These are phyloP conservation scores for Sisyra terminalis DNA, from an alignment of 2,888 invertebrate species.

Conservation along the genomic window DNA sequence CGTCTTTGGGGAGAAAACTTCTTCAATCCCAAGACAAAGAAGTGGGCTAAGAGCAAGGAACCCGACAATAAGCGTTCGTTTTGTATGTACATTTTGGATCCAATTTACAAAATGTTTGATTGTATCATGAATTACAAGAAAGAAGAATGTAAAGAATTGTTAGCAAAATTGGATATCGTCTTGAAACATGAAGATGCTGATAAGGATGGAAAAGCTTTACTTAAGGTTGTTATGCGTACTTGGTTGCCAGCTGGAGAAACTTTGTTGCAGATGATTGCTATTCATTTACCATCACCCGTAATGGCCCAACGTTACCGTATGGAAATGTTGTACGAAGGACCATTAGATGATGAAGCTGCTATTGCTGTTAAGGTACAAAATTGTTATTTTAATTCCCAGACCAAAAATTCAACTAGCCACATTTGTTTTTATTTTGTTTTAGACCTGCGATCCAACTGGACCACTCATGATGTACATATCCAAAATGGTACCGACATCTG, in stretches of 20 bases:
- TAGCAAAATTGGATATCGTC: constrained; percentile 82
- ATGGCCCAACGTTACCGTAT: constrained; percentile 98
- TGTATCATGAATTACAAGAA: constrained; percentile 48
- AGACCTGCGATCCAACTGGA: constrained; percentile 89
- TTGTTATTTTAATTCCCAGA: constrained; percentile 29
- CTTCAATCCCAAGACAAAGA: constrained; percentile 94
- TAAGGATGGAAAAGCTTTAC: constrained; percentile 86
- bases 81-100: constrained; percentile 97
- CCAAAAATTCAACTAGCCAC: constrained; percentile 85
- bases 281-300: constrained; percentile 97
- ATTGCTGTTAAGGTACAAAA: constrained; percentile 61
- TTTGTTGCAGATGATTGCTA: constrained; percentile 99
- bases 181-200: constrained; percentile 92
- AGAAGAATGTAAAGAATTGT: constrained; percentile 75
- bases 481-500: constrained; percentile 99
- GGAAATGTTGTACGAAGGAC: constrained; percentile 99
- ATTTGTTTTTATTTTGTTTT: constrained; percentile 12
- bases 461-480: constrained; percentile 99
- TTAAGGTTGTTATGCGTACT: constrained; percentile 96
- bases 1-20: constrained; percentile 98
- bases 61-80: constrained; percentile 90
- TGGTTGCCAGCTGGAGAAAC: constrained; percentile 99
- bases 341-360: constrained; percentile 71
- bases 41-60: constrained; percentile 91
- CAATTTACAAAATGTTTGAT: constrained; percentile 90